These are phyloP conservation scores for Andrena hattorfiana DNA, from an alignment of 2,888 invertebrate species.

Conservation along the genomic window DNA sequence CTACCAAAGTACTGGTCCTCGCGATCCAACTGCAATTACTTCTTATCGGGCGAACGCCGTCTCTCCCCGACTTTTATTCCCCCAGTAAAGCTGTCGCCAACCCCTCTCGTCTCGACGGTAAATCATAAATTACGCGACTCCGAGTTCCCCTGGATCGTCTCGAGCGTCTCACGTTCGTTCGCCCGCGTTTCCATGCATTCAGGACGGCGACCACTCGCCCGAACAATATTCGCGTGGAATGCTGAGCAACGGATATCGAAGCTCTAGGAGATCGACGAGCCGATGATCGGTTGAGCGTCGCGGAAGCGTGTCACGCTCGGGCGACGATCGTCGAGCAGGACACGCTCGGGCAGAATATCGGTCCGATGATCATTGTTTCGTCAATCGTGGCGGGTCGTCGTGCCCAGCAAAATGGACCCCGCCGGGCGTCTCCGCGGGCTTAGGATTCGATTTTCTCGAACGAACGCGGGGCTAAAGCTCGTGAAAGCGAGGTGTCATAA, in stretches of 20 bases:
- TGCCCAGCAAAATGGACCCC: slow-evolving; percentile 16
- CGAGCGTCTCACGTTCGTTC: slow-evolving; percentile 14
- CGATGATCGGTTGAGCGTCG: slow-evolving; percentile 60
- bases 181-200: slow-evolving; percentile 24
- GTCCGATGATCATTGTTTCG: slow-evolving; percentile 62
- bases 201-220: slow-evolving; percentile 5
- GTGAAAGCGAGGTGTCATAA: background rate
- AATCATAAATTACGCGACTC: slow-evolving; percentile 32
- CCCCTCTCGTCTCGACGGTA: background rate
- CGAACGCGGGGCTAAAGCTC: background rate
- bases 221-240: slow-evolving; percentile 32
- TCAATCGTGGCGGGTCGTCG: slow-evolving; percentile 40
- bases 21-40: slow-evolving; percentile 5
- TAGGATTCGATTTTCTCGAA: slow-evolving; percentile 2
- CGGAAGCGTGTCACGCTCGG: slow-evolving; percentile 52
- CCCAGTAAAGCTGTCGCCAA: background rate
- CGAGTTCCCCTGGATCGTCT: background rate
- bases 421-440: background rate
- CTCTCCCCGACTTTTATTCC: background rate
- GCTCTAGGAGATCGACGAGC: slow-evolving; percentile 37
- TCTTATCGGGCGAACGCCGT: background rate
- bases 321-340: slow-evolving; percentile 46
- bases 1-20: background rate
- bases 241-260: slow-evolving; percentile 36
- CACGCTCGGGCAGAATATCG: slow-evolving; percentile 63